These are phyloP conservation scores for Nipponia nippon DNA, from an alignment of 2,113 vertebrate species.

Conservation along the genomic window DNA sequence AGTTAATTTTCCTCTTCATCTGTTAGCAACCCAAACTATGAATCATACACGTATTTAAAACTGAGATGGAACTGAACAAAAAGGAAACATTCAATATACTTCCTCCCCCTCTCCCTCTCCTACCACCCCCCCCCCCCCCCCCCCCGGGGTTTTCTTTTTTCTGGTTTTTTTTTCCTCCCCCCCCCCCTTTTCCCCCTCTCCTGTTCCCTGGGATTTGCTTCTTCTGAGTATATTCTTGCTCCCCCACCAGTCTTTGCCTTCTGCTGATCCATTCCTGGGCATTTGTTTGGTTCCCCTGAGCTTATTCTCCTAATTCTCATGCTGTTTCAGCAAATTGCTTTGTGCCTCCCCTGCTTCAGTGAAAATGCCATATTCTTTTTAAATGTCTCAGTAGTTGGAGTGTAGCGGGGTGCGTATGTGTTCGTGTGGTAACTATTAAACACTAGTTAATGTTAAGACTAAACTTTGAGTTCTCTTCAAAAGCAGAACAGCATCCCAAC, in stretches of 20 bases:
- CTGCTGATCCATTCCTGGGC: slow-evolving; percentile 63
- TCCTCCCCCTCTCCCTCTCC: not conserved
- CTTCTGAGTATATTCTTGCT: slow-evolving; percentile 70
- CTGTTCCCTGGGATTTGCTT: slow-evolving; percentile 72
- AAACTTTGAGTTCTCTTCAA: not conserved
- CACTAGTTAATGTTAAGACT: not conserved
- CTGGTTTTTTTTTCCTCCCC: too few relatives aligned
- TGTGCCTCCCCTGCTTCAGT: slow-evolving; percentile 62
- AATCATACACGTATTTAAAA: slow-evolving; percentile 19
- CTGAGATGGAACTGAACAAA: slow-evolving; percentile 47
- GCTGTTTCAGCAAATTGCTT: slow-evolving; percentile 69
- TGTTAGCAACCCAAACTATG: slow-evolving; percentile 39
- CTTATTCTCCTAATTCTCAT: slow-evolving; percentile 70
- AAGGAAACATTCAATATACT: slow-evolving; percentile 61
- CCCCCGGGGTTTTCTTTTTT: too few relatives aligned
- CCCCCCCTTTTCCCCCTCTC: too few relatives aligned
- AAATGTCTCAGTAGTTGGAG: slow-evolving; percentile 18
- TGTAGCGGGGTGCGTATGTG: not conserved
- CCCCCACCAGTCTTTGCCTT: slow-evolving; percentile 67
- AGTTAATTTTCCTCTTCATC: slow-evolving; percentile 46
- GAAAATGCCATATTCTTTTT: slow-evolving; percentile 46
- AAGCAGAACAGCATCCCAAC: not conserved
- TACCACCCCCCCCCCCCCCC: not conserved
- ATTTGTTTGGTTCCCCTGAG: slow-evolving; percentile 71
- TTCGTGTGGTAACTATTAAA: slow-evolving; percentile 32